Base-by-base conservation (phyloP, 2,113 vertebrate genomes). In the Upupa epops region DNA sequence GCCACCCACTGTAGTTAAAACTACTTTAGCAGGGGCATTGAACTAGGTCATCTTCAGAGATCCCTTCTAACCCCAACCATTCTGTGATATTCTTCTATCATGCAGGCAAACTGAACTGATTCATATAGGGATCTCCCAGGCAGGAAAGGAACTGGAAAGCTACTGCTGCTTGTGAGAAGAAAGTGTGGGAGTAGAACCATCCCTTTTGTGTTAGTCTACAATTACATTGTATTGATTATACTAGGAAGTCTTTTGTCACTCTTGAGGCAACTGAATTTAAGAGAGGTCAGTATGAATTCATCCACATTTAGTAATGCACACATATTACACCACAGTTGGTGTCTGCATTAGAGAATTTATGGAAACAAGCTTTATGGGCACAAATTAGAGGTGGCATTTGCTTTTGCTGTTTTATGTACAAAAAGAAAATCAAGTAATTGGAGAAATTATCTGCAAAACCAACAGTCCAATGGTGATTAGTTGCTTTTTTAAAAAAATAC, bases 101-200 rank as follows among this genome's bases (percentile, higher is more conserved):
- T 1, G 6, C 22, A 37, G 29, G 24, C 6, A 48, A 79, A 8
- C 61, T 34, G 42, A 83, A 25, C 29, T 24, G 31, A 37, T 52
- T 51, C 9, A 17, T 22, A 5, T 0, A 25, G 15, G 2, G 5
- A 42, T 69, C 65, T 28, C 24, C 25, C 0, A 0, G 32, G 21
- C 36, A 29, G 42, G 52, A 16, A 20, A 91, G 36, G 18, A 16
- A 4, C 60, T 89, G 49, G 68, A 79, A 75, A 71, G 59, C 36
- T n/a, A 1, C 29, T 52, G 11, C 21, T 48, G 64, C n/a, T 32
- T 72, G n/a, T 68, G 72, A 31, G 31, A 71, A 54, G n/a, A 58
- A 74, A 71, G 48, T 13, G 37, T 40, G 34, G 21, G 22, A 63
- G 18, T 7, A 65, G 55, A 26, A 49, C 74, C 14, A 17, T n/a